Conservation (phyloP, 92 coral and sea anemone genomes). For the Pocillopora meandrina region DNA sequence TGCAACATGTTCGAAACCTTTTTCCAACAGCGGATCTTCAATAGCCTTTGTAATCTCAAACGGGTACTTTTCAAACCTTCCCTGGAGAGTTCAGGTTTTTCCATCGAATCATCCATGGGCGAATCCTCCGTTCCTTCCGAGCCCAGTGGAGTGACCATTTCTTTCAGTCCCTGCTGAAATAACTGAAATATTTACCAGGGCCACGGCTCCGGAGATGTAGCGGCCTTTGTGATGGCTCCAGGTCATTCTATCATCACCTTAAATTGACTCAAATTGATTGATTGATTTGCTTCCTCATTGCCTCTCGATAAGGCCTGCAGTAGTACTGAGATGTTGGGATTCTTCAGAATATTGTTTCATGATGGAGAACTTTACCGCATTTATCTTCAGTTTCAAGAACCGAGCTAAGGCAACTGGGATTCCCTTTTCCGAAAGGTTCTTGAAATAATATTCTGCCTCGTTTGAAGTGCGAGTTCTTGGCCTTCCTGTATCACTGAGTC, state of each 20-base stretch:
- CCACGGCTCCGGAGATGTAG: not conserved
- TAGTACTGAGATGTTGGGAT: constrained; percentile 10
- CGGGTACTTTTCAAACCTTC: constrained; percentile 22
- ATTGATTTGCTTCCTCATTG: constrained; percentile 11
- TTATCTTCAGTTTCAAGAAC: constrained; percentile 2
- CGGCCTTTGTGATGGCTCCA: constrained; percentile 12
- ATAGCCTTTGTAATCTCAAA: not conserved
- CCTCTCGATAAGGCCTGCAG: constrained; percentile 24
- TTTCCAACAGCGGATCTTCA: constrained; percentile 22
- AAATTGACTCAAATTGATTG: constrained; percentile 3
- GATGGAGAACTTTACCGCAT: constrained; percentile 20
- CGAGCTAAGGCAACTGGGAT: constrained; percentile 3
- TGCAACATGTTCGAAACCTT: constrained; percentile 17
- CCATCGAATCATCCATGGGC: not conserved
- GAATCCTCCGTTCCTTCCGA: not conserved
- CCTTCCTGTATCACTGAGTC: constrained; percentile 21
- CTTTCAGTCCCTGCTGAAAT: not conserved
- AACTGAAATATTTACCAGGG: not conserved
- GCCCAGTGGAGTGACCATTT: not conserved
- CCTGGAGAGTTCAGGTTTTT: constrained; percentile 1
- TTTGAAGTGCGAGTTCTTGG: constrained; percentile 15
- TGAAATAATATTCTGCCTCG: constrained; percentile 18
- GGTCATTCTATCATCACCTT: constrained; percentile 22
- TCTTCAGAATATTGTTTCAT: constrained; percentile 9
- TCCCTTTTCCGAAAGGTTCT: constrained; percentile 17